These are phyloP conservation scores for Crossocerus cetratus DNA, from an alignment of 2,888 invertebrate species.

Conservation along the genomic window DNA sequence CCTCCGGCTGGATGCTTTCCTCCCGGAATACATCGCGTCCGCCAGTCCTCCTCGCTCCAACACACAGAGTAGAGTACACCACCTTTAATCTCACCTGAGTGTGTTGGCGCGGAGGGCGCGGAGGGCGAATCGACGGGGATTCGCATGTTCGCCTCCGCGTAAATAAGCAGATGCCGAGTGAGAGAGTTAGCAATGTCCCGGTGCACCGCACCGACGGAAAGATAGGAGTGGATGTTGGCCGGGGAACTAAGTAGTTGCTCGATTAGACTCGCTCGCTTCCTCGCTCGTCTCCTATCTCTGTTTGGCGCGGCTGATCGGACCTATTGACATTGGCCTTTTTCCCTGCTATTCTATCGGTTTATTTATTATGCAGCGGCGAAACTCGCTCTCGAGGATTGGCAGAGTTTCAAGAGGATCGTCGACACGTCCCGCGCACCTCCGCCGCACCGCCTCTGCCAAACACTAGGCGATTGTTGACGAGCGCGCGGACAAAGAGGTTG, in stretches of 20 bases:
- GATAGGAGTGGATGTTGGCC: too few species aligned
- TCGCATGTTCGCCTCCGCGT: too few species aligned
- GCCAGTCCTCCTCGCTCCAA: too few species aligned
- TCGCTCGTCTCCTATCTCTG: background rate
- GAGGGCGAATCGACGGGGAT: too few species aligned
- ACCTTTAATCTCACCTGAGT: too few species aligned
- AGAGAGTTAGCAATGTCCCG: too few species aligned
- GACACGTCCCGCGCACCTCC: slow-evolving; percentile 21
- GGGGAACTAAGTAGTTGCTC: too few species aligned
- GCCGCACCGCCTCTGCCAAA: slow-evolving; percentile 5
- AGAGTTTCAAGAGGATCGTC: slow-evolving; percentile 50
- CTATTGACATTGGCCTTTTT: slow-evolving; percentile 62
- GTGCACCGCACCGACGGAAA: too few species aligned
- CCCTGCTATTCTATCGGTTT: slow-evolving; percentile 53
- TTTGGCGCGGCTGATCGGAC: slow-evolving; percentile 5
- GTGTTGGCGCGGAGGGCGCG: too few species aligned
- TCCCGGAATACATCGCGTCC: background rate
- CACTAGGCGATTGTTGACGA: background rate
- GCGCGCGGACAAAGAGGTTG: background rate
- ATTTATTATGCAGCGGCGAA: slow-evolving; percentile 48
- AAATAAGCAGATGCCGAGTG: too few species aligned
- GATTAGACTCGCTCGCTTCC: too few species aligned
- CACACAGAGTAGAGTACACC: too few species aligned
- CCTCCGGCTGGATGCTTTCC: background rate
- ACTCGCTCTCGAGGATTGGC: slow-evolving; percentile 54